Percentiles rank a stretch among this genome's conserved stretches.
phyloP scores from a whole-genome alignment of 2,888 invertebrate species.

The Ophioninae sp. region DNA sequence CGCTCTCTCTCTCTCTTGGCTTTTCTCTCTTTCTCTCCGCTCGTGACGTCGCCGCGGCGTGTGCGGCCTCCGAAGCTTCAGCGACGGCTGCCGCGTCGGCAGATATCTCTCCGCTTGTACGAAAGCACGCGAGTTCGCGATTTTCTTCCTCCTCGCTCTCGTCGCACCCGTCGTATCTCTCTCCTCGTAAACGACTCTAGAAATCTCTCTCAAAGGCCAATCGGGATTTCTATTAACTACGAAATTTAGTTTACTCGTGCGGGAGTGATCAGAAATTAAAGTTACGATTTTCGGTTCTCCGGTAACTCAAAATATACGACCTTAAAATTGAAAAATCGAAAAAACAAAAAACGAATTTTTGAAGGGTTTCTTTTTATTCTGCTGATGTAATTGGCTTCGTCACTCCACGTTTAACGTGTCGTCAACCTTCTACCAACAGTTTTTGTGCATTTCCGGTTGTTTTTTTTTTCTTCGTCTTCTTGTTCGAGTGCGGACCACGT shows the following conservation, averaged over 20 bases:
- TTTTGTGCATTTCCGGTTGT: not conserved
- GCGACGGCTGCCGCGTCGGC: conserved; percentile 30
- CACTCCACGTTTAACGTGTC: no score
- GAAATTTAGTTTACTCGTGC: no score
- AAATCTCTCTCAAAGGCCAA: not conserved
- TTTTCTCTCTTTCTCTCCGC: conserved; percentile 30
- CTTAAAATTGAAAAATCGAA: no score
- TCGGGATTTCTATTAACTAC: no score
- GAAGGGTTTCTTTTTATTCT: no score
- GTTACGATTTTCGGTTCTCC: no score
- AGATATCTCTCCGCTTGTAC: conserved; percentile 51
- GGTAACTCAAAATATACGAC: no score
- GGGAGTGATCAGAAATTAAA: no score
- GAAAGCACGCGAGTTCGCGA: conserved; percentile 59
- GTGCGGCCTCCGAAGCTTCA: conserved; percentile 51
- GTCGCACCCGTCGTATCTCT: conserved; percentile 60
- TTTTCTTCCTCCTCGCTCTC: conserved; percentile 52
- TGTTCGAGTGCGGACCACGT: not conserved
- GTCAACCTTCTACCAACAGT: no score
- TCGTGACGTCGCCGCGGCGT: conserved; percentile 50
- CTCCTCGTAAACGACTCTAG: conserved; percentile 12
- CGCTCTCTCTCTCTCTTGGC: conserved; percentile 35
- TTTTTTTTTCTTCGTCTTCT: not conserved
- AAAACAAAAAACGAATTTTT: no score
- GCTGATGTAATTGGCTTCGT: no score